Percentiles rank a stretch among this genome's conserved stretches.
Evolutionary conservation across 2,888 invertebrate genomes (phyloP).

Genomic region (Leptura quadrifasciata): DNA sequence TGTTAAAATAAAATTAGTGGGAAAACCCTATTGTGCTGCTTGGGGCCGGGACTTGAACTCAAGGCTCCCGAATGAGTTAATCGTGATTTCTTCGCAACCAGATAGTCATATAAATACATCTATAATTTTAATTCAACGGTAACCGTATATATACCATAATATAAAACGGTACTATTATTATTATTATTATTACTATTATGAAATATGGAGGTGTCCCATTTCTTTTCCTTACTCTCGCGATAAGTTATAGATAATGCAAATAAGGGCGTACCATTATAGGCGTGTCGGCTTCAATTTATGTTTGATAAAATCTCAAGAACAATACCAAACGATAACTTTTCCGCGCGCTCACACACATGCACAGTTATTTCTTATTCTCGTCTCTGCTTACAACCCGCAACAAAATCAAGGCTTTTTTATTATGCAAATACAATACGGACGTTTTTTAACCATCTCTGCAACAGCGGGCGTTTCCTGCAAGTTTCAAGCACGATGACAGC

Average conservation of each 20-base stretch:
- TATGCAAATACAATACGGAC: constrained; percentile 37
- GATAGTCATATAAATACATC: too few relatives aligned
- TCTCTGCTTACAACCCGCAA: constrained; percentile 14
- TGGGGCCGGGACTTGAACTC: too few relatives aligned
- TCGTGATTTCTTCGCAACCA: too few relatives aligned
- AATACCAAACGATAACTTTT: constrained; percentile 40
- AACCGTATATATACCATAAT: too few relatives aligned
- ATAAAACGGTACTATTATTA: not conserved
- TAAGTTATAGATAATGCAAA: constrained; percentile 37
- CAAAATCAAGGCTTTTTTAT: constrained; percentile 32
- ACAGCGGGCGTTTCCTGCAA: constrained; percentile 38
- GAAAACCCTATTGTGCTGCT: too few relatives aligned
- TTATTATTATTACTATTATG: not conserved
- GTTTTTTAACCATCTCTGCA: constrained; percentile 23
- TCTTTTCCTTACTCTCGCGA: constrained; percentile 23
- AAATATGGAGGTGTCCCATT: constrained; percentile 15
- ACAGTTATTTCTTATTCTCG: constrained; percentile 17
- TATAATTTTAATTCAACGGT: too few relatives aligned
- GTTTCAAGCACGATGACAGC: constrained; percentile 34
- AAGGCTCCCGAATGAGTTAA: too few relatives aligned
- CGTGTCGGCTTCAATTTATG: constrained; percentile 41
- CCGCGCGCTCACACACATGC: constrained; percentile 27
- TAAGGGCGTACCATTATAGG: constrained; percentile 41
- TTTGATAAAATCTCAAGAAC: constrained; percentile 43
- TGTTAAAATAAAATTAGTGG: too few relatives aligned